Evolutionary conservation across 2,113 vertebrate species (phyloP), one percentile per base, ranked within the genome.

Genomic region (Ornithorhynchus anatinus): DNA sequence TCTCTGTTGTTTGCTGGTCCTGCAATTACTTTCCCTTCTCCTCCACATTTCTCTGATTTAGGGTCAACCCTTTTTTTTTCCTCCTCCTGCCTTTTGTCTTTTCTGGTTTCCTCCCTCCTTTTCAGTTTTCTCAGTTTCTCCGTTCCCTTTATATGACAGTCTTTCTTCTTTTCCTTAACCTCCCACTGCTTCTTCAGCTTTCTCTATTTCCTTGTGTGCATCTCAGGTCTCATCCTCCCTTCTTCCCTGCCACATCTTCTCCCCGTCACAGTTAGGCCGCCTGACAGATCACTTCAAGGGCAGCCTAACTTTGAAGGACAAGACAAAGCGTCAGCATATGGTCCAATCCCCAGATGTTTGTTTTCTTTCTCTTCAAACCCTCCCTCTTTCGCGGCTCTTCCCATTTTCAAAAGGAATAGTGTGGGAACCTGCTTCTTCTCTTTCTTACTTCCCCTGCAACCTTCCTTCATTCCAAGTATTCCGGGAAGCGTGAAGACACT

Each of bases 221-320:
- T 66, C 42, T 22, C 45, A 36, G 15, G 27, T 50, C 36, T 51
- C 59, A 45, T 58, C 3, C 78, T 22, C 39, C 68, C 59, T 54
- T 71, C 45, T 73, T 43, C 59, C 38, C 50, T 51, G 51, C 80
- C 78, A 33, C 75, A 75, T 88, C 79, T 67, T 84, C 91, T 91
- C 88, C 70, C 85, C 92, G 94, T 95, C 96, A 94, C 92, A 82
- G 81, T 90, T 77, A 85, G 92, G 85, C 94, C 93, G 94, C 95
- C 94, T 96, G 96, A 96, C 95, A 94, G 94, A 95, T 96, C 95
- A 93, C 91, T 90, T 95, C 96, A 98, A 99, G 97, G 97, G 93
- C 97, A 95, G 92, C 90, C 93, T 92, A 95, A 96, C 94, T 97
- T 97, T 96, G 97, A 96, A 98, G 97, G 96, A 97, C 95, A 92